These are phyloP conservation scores for Fringilla coelebs DNA, from an alignment of 2,797 vertebrate species.

Conservation along the genomic window DNA sequence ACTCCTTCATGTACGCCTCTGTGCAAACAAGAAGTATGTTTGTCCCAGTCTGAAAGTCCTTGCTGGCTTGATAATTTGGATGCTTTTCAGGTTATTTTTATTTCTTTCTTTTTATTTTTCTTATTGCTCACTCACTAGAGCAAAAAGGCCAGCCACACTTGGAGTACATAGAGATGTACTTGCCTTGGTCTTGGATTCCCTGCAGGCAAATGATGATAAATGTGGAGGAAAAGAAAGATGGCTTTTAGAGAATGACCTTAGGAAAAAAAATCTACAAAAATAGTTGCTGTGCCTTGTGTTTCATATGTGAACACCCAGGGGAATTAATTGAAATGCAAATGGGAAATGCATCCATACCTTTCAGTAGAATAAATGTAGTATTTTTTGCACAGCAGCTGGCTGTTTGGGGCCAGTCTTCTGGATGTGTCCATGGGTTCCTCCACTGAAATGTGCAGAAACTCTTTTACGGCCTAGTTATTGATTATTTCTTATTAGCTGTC, in stretches of 20 bases:
- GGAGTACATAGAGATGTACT: not conserved
- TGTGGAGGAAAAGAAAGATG: not conserved
- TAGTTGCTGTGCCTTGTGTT: not conserved
- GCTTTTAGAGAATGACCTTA: constrained; percentile 48
- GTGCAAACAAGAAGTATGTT: not conserved
- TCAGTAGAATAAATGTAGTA: not conserved
- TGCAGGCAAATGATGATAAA: not conserved
- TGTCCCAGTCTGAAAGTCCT: constrained; percentile 7
- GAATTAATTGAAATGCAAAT: constrained; percentile 16
- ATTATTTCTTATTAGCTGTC: not conserved
- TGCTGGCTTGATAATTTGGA: not conserved
- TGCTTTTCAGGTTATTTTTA: constrained; percentile 7
- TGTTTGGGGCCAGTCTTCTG: not conserved
- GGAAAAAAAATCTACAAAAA: constrained; percentile 30
- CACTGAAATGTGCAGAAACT: not conserved
- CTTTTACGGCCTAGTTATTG: not conserved
- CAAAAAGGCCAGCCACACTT: not conserved
- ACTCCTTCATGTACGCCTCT: not conserved
- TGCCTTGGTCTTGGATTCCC: not conserved
- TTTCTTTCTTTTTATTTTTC: constrained; percentile 16
- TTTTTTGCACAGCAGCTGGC: not conserved
- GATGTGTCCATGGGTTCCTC: not conserved
- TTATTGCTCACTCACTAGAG: not conserved
- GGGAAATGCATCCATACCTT: not conserved
- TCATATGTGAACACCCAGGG: not conserved